Evolutionary conservation across 2,888 invertebrate species (phyloP).

Genomic region (Busseola fusca): DNA sequence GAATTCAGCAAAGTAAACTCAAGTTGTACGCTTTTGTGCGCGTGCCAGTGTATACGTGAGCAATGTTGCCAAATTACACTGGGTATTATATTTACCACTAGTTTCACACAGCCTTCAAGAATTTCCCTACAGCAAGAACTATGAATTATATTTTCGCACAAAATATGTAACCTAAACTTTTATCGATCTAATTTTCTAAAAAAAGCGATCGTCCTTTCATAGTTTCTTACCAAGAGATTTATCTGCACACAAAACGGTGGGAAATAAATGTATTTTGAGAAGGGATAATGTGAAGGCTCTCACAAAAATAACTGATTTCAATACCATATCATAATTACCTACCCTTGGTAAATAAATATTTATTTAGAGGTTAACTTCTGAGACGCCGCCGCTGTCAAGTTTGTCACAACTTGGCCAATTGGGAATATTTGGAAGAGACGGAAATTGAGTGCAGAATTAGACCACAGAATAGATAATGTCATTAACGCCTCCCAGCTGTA

Average conservation of each 20-base stretch:
- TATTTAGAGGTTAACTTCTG: not conserved
- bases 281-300: not conserved
- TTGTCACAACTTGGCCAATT: not conserved
- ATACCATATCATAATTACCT: not conserved
- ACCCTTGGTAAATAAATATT: not conserved
- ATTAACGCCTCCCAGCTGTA: not conserved
- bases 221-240: not conserved
- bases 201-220: not conserved
- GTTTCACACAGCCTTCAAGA: constrained; percentile 13
- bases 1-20: constrained; percentile 77
- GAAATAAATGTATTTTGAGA: not conserved
- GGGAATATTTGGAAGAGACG: not conserved
- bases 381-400: no score
- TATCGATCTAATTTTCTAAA: not conserved
- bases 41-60: constrained; percentile 63
- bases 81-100: constrained; percentile 62
- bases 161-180: not conserved
- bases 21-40: constrained; percentile 70
- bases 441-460: not conserved
- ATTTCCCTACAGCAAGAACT: not conserved
- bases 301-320: not conserved
- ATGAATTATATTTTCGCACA: not conserved
- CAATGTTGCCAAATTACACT: constrained; percentile 64
- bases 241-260: no score
- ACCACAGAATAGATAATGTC: not conserved